Evolutionary conservation across 2,888 invertebrate species (phyloP), one percentile per base, ranked within the genome.

Genomic region (Acheta domesticus): DNA sequence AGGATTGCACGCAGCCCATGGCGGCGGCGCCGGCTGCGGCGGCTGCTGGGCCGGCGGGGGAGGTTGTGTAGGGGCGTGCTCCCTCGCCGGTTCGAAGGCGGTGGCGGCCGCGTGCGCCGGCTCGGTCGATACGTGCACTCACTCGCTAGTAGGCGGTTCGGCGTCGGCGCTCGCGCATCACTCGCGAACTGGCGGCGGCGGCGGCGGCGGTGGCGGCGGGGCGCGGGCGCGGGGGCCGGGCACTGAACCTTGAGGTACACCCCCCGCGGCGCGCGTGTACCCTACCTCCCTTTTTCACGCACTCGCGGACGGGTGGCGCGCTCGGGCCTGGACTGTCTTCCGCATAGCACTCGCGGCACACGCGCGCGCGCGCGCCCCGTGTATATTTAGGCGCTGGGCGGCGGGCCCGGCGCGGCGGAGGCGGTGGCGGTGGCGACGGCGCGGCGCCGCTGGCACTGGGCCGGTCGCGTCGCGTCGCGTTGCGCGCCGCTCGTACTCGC

Each of bases 1-100:
- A 82, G 76, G 83, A 82, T 82, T 82, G 83, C 74, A 83, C 81
- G 81, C 83, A 82, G 79, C 83, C 83, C 83, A 82, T 82, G 81
- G 74, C 77, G 80, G 48, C 62, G 49, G 49, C 49, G 79, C 76
- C 23, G 36, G 36, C 36, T 5, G 36, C 8, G 36, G 8, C 19
- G 23, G n/a, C 14, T 14, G 14, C n/a, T 19, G 16, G 14, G 62
- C 62, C n/a, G 62, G 16, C n/a, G 62, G 62, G n/a, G n/a, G 62
- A 19, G 62, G 3, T n/a, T 11, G 75, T 23, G 23, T 62, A 23
- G 49, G 48, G 14, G 78, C 14, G 50, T 21, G 19, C 36, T 16
- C 20, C 50, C 48, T n/a, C 16, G 36, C n/a, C 12, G 77, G 49
- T n/a, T 62, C 62, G n/a, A 62, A n/a, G n/a, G 62, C 16, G n/a